These are phyloP conservation scores for Gasterosteus aculeatus DNA, from an alignment of 2,113 vertebrate genomes.

Conservation along the genomic window DNA sequence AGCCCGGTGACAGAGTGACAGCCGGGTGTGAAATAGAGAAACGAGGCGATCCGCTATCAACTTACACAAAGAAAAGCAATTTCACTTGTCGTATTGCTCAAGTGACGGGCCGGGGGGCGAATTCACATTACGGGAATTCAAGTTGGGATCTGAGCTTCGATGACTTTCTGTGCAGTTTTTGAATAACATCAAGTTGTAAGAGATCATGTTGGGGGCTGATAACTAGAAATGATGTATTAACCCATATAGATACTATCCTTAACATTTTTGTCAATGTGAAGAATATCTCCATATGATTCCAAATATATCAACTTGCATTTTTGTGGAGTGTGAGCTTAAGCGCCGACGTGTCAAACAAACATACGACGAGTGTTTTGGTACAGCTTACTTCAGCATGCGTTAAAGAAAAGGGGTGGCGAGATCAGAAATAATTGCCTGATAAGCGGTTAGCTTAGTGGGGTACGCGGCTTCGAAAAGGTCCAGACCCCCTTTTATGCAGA, in stretches of 20 bases:
- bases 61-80: constrained; percentile 1
- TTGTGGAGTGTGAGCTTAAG: constrained; percentile 16
- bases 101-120: neutral
- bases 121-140: neutral
- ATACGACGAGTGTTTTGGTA: neutral
- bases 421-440: neutral
- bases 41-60: constrained; percentile 1
- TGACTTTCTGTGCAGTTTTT: neutral
- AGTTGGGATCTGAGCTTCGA: neutral
- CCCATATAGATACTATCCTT: no score
- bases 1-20: constrained; percentile 43
- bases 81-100: neutral
- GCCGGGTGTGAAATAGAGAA: constrained; percentile 38
- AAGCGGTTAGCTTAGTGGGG: neutral
- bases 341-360: neutral
- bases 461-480: neutral
- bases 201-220: neutral
- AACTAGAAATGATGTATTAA: neutral
- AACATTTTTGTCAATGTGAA: neutral
- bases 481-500: neutral
- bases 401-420: constrained; percentile 13
- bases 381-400: constrained; percentile 32
- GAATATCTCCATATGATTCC: neutral
- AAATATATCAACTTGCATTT: neutral
- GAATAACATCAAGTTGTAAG: neutral